Base-by-base conservation (phyloP, 53 echinoderm and acorn worm species). In the Echinometra lucunter region DNA sequence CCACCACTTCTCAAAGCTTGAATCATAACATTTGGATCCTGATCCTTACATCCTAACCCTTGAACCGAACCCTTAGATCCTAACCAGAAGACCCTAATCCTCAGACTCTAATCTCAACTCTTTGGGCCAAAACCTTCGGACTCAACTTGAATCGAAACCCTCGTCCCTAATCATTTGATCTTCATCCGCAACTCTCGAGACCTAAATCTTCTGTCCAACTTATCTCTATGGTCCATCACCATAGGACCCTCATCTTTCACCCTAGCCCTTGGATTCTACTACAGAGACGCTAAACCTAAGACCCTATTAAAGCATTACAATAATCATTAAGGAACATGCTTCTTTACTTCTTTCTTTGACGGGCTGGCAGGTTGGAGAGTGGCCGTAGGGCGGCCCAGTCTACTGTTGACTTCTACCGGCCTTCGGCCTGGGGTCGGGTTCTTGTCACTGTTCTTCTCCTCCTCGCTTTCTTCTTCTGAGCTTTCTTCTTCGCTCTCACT, bases 331-430 rank as follows among this genome's bases (percentile, higher is more conserved):
- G 45, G 28, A 85, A 85, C 85, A 85, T 49, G 30, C 37, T 57
- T 60, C 37, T 82, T 94, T 95, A 98, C 98, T 98, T 98, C 98
- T 97, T 96, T 98, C 94, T 97, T 98, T 72, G 94, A 89, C 49
- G 97, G 96, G 57, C 95, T 93, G 44, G 96, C 44, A 17, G 97
- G 85, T 6, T 97, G 95, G 49, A 95, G 95, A 92, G 95, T 96
- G 6, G 60, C 66, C 56, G 96, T 95, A 88, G 97, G 97, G 83
- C 96, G 91, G 47, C 91, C 96, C 35, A 93, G 93, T 42, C 95
- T 81, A 70, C 94, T 94, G 92, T 95, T 97, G 74, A 92, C 96
- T 60, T 96, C 94, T 82, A 90, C 56, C 18, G 96, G 95, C 74
- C 94, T 95, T 92, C 94, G 91, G 49, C 66, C 88, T 37, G 94